phyloP scores from a whole-genome alignment of 2,888 invertebrate genomes.

The Luffia ferchaultella region DNA sequence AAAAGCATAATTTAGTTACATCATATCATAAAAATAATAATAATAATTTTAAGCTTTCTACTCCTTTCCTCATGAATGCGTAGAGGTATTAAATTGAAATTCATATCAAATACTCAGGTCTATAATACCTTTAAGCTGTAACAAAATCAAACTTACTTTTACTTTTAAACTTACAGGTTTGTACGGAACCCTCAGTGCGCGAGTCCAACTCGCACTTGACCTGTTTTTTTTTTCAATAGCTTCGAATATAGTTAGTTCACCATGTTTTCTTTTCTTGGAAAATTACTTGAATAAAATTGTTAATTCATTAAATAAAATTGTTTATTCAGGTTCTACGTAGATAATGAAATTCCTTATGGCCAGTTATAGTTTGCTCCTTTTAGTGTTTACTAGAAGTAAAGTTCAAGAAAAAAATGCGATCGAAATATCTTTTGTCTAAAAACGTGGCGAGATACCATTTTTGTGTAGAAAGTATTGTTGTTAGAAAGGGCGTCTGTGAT shows the following conservation, averaged over 20 bases:
- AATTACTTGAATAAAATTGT: background rate
- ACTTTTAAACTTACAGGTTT: background rate
- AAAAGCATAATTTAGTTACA: too few relatives aligned
- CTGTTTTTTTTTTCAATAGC: too few relatives aligned
- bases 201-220: background rate
- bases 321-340: background rate
- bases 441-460: background rate
- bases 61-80: too few relatives aligned
- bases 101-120: too few relatives aligned
- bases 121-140: too few relatives aligned
- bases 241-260: background rate
- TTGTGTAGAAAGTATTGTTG: too few relatives aligned
- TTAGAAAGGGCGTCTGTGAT: too few relatives aligned
- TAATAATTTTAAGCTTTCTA: too few relatives aligned
- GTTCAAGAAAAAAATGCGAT: background rate
- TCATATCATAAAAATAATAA: too few relatives aligned
- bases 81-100: too few relatives aligned
- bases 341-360: background rate
- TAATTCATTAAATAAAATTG: too few relatives aligned
- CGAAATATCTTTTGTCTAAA: background rate
- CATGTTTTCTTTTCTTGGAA: background rate
- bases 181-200: background rate
- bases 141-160: too few relatives aligned
- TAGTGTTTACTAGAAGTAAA: background rate
- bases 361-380: background rate